phyloP scores from a whole-genome alignment of 2,113 vertebrate species.

The Sorex fumeus region DNA sequence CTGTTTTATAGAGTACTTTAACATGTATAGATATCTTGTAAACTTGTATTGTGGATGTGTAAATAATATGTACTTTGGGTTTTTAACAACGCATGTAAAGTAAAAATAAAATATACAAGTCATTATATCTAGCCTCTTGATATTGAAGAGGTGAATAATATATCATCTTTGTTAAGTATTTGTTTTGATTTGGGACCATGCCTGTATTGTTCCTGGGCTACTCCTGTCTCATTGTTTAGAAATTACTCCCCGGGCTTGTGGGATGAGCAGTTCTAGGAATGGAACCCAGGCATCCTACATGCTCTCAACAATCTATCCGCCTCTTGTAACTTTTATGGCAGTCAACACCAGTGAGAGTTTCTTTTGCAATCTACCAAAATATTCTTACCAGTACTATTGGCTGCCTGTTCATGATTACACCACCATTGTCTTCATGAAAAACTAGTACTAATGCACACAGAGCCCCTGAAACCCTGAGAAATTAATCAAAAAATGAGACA shows the following conservation, averaged over 20 bases:
- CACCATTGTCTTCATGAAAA: neutral
- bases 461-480: neutral
- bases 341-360: neutral
- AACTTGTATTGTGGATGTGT: conserved; percentile 99
- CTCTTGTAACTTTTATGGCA: neutral
- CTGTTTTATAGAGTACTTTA: conserved; percentile 96
- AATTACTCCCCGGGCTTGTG: no score
- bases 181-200: neutral
- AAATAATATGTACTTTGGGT: conserved; percentile 98
- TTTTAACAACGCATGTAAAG: conserved; percentile 99
- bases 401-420: neutral
- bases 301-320: no score
- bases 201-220: no score
- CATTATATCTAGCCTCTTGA: conserved; percentile 68
- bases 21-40: conserved; percentile 98
- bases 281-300: no score
- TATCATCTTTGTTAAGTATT: neutral
- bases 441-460: fast-evolving
- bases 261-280: neutral
- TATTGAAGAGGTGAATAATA: conserved; percentile 45
- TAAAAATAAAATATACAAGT: conserved; percentile 99
- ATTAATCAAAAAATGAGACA: neutral
- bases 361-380: conserved; percentile 22
- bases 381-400: neutral
- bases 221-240: no score